phyloP scores from a whole-genome alignment of 2,888 invertebrate genomes.

The Caenorhabditis afra region DNA sequence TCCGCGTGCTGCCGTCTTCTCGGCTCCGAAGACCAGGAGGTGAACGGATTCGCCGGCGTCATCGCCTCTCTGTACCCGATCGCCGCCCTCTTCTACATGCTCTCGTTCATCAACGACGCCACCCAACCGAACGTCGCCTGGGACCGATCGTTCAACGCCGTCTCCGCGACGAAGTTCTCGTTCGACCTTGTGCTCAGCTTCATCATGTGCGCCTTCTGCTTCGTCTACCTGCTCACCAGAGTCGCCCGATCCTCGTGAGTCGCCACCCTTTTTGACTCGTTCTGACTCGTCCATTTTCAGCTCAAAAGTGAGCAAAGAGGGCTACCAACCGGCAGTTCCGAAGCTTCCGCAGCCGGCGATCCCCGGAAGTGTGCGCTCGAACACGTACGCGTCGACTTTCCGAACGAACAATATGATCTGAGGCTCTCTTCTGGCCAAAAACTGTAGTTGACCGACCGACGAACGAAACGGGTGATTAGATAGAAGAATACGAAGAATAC shows the following conservation, averaged over 20 bases:
- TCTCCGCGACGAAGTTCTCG: conserved; percentile 67
- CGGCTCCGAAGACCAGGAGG: conserved; percentile 36
- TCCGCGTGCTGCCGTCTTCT: conserved; percentile 63
- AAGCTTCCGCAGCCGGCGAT: conserved; percentile 63
- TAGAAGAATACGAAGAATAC: background rate
- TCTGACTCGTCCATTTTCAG: no score
- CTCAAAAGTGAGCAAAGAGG: conserved; percentile 66
- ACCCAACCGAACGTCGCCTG: conserved; percentile 63
- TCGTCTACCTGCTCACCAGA: conserved; percentile 44
- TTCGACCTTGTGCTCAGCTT: conserved; percentile 61
- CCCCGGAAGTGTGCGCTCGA: conserved; percentile 62
- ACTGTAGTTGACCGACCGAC: background rate
- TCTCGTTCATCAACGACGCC: conserved; percentile 66
- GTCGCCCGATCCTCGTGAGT: conserved; percentile 52
- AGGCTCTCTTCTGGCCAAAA: background rate
- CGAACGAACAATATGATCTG: conserved; percentile 49
- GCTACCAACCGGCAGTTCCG: conserved; percentile 72
- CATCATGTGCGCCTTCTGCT: conserved; percentile 50
- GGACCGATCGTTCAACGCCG: conserved; percentile 66
- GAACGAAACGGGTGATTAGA: conserved; percentile 31
- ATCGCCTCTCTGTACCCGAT: conserved; percentile 70
- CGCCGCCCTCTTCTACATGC: conserved; percentile 69
- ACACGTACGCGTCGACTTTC: conserved; percentile 66
- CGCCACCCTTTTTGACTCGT: no score
- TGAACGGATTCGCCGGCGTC: conserved; percentile 66